Evolutionary conservation across 2,888 invertebrate genomes (phyloP).

Genomic region (Pyrrhia umbra): DNA sequence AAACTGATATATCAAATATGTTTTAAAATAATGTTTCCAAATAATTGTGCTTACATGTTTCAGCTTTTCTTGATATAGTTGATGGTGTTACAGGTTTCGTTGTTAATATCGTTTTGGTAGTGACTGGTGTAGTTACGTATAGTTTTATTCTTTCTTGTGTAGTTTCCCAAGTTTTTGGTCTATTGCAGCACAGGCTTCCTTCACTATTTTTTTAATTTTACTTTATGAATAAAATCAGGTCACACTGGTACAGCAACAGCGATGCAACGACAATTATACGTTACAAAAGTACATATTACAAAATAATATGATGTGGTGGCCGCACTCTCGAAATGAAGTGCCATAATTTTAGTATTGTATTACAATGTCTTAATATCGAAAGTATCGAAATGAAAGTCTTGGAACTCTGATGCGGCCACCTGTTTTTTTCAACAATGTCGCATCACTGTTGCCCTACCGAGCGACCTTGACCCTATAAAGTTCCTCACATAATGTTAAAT

Average conservation of each 20-base stretch:
- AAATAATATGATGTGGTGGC: background rate
- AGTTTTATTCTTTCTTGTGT: slow-evolving; percentile 2
- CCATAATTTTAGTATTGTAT: too few relatives aligned
- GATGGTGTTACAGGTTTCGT: background rate
- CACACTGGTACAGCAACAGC: background rate
- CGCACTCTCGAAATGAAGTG: too few relatives aligned
- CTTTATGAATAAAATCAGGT: background rate
- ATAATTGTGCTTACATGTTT: slow-evolving; percentile 36
- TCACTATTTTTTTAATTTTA: background rate
- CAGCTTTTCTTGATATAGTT: background rate
- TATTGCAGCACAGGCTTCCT: slow-evolving; percentile 37
- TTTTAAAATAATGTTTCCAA: too few relatives aligned
- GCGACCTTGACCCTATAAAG: too few relatives aligned
- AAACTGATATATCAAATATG: too few relatives aligned
- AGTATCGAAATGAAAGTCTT: too few relatives aligned
- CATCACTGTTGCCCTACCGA: background rate
- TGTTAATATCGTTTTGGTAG: background rate
- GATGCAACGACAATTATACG: background rate
- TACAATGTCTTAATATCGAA: too few relatives aligned
- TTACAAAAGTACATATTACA: too few relatives aligned
- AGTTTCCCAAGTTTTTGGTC: slow-evolving; percentile 48
- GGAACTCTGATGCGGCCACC: too few relatives aligned
- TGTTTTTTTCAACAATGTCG: too few relatives aligned
- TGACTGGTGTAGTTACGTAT: background rate
- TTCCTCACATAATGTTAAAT: too few relatives aligned